Conservation (phyloP, 1,140 invertebrate species). For the Zaprionus ghesquierei region DNA sequence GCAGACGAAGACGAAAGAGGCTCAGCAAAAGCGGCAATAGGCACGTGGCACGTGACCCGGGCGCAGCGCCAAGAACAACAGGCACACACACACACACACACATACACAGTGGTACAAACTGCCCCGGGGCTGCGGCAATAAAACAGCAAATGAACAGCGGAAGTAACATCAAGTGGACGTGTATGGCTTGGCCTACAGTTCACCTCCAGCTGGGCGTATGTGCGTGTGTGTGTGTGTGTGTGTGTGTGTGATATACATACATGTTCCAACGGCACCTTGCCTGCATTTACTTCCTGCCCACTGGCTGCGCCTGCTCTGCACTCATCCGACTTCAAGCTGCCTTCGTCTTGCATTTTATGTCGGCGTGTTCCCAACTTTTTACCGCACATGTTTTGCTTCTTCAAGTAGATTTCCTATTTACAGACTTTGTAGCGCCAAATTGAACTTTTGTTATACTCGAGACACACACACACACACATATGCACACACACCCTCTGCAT, state of each 20-base stretch:
- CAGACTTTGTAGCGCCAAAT: conserved; percentile 79
- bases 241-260: conserved; percentile 11
- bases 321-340: neutral
- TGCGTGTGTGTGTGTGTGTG: conserved; percentile 14
- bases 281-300: conserved; percentile 65
- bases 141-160: conserved; percentile 78
- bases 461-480: conserved; percentile 17
- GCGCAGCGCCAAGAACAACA: conserved; percentile 38
- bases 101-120: conserved; percentile 16
- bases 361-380: conserved; percentile 35
- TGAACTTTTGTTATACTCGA: conserved; percentile 69
- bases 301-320: conserved; percentile 52
- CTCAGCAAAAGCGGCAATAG: conserved; percentile 33
- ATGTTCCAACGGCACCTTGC: conserved; percentile 37
- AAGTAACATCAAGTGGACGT: conserved; percentile 68
- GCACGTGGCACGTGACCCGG: conserved; percentile 61
- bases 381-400: conserved; percentile 65
- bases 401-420: conserved; percentile 65
- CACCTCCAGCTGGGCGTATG: conserved; percentile 13
- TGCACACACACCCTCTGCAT: neutral
- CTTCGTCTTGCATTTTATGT: conserved; percentile 27
- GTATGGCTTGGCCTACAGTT: conserved; percentile 34
- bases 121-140: conserved; percentile 63
- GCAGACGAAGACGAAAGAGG: neutral
- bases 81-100: conserved; percentile 7